phyloP scores from a whole-genome alignment of 2,113 vertebrate species.

The Forbesichthys agassizii region DNA sequence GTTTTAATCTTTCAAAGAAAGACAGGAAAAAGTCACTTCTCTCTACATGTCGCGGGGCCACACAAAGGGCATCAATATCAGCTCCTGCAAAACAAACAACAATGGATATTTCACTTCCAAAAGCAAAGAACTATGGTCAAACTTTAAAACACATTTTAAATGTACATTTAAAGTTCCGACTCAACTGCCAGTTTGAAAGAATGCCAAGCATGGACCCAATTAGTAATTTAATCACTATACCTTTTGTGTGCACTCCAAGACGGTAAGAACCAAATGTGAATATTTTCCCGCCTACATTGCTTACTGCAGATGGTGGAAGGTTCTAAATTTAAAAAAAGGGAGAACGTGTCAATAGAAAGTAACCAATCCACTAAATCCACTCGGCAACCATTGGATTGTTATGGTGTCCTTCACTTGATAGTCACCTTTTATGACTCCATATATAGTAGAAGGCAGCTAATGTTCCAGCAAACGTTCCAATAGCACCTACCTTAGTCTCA shows the following conservation, averaged over 20 bases:
- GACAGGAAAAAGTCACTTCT: constrained; percentile 94
- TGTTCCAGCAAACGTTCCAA: constrained; percentile 3
- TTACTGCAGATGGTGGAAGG: constrained; percentile 83
- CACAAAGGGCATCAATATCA: constrained; percentile 96
- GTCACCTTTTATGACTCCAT: not conserved
- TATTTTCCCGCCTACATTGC: constrained; percentile 89
- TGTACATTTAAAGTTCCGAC: not conserved
- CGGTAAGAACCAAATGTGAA: constrained; percentile 97
- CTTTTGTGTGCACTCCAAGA: constrained; percentile 98
- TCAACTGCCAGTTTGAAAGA: not conserved
- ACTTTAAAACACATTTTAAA: not conserved
- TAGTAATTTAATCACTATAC: constrained; percentile 65
- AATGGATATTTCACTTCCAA: not conserved
- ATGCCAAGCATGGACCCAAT: not conserved
- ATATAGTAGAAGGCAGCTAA: not conserved
- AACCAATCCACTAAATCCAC: not conserved
- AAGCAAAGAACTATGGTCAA: not conserved
- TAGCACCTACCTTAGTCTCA: constrained; percentile 86
- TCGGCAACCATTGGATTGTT: not conserved
- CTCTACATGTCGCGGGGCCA: constrained; percentile 93
- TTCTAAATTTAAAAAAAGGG: constrained; percentile 73
- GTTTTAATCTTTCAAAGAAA: constrained; percentile 95
- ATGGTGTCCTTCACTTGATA: not conserved
- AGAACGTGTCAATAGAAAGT: not conserved
- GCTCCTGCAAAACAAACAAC: constrained; percentile 80